Base-by-base conservation (phyloP, 23 tunicate genomes). In the Corella eumyota region DNA sequence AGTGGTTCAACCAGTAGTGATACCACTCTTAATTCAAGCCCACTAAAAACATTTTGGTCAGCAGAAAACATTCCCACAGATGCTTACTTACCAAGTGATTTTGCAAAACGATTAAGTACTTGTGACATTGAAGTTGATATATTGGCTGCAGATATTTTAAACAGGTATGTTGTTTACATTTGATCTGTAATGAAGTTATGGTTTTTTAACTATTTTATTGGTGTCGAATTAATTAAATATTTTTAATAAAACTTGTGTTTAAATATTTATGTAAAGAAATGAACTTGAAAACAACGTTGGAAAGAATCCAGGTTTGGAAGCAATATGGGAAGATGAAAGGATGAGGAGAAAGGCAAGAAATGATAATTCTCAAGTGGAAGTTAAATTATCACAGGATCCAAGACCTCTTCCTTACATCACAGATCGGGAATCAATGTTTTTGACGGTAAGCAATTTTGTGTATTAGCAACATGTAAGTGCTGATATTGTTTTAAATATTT, bases 81-180 rank as follows among this genome's bases (percentile, higher is more conserved):
- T 20, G 73, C 79, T 9, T 62, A 37, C 32, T 36, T 88, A 4
- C 71, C 88, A 3, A 6, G 63, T 1, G 70, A 62, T 17, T 71
- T 77, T 22, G 70, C 64, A 6, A 63, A 64, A n/a, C 57, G 79
- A 36, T 66, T 59, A 45, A 79, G 90, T 52, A 48, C 70, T 0
- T 78, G 88, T 68, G 83, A 88, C 24, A 23, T 88, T 21, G 96
- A 88, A 73, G 88, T 88, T 26, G 96, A 88, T 58, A 61, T 88
- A 15, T 38, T 88, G 15, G 88, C 87, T n/a, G 72, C 73, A 44
- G 96, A 88, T 38, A 73, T 88, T 20, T 29, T 67, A 35, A 88
- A 88, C 77, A 78, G 77, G 96, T 75, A 57, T 21, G 32, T n/a
- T 7, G 7, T 53, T 20, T 11, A 53, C n/a, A n/a, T n/a, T n/a